These are phyloP conservation scores for Callocephalon fimbriatum DNA, from an alignment of 2,113 vertebrate species.

Conservation along the genomic window DNA sequence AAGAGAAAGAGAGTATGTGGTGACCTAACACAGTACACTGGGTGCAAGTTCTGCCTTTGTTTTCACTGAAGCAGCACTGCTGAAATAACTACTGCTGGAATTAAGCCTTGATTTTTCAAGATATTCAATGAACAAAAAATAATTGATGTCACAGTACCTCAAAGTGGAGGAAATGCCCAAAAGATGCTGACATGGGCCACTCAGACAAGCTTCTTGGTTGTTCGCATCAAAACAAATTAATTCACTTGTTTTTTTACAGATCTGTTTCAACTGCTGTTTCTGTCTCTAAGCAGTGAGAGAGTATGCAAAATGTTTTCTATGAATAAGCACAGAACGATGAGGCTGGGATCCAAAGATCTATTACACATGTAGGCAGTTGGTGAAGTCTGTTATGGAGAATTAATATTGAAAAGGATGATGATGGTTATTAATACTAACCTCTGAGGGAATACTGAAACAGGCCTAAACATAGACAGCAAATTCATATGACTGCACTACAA, in stretches of 20 bases:
- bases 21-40: neutral
- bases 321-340: slow-evolving; percentile 4
- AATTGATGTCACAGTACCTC: neutral
- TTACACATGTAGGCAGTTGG: neutral
- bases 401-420: neutral
- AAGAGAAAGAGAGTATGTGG: neutral
- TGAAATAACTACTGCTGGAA: neutral
- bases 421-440: neutral
- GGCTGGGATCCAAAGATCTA: neutral
- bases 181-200: neutral
- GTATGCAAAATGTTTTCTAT: slow-evolving; percentile 23
- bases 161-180: neutral
- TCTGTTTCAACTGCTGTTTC: neutral
- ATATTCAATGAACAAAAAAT: neutral
- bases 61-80: neutral
- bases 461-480: neutral
- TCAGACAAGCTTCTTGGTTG: neutral
- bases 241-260: neutral
- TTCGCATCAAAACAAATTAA: neutral
- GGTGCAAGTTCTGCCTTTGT: neutral
- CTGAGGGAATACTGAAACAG: neutral
- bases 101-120: neutral
- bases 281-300: neutral
- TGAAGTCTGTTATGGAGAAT: neutral
- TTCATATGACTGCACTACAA: slow-evolving; percentile 13